Conservation (phyloP, 2,888 invertebrate species). For the Dasypolia templi region DNA sequence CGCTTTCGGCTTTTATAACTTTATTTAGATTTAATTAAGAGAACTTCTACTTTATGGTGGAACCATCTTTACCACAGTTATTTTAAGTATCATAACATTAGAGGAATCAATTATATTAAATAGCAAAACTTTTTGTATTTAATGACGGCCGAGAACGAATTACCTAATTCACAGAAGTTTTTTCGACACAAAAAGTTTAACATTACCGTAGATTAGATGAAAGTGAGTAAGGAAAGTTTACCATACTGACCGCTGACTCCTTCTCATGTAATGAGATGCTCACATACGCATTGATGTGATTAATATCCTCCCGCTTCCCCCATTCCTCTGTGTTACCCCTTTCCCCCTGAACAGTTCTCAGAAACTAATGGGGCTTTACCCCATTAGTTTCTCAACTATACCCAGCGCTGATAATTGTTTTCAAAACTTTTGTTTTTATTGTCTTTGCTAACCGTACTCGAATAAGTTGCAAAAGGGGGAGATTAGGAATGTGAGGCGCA, state of each 20-base stretch:
- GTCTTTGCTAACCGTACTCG: constrained; percentile 41
- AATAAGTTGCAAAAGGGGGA: constrained; percentile 33
- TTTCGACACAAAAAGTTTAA: constrained; percentile 21
- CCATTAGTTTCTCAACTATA: constrained; percentile 53
- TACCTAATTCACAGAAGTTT: constrained; percentile 22
- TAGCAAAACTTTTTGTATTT: constrained; percentile 44
- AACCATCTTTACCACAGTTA: background rate
- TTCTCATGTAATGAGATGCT: constrained; percentile 69
- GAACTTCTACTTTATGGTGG: background rate
- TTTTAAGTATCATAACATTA: background rate
- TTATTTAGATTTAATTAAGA: too few relatives aligned
- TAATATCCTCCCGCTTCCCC: too few relatives aligned
- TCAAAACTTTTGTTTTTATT: constrained; percentile 57
- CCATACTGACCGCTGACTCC: constrained; percentile 64
- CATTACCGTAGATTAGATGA: constrained; percentile 3
- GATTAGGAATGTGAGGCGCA: constrained; percentile 52
- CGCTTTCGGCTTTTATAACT: background rate
- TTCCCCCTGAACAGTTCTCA: constrained; percentile 22
- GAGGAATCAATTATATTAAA: constrained; percentile 15
- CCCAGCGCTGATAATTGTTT: constrained; percentile 51
- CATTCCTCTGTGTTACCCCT: background rate
- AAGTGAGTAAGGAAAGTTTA: constrained; percentile 51
- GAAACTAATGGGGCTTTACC: too few relatives aligned
- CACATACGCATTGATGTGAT: constrained; percentile 65
- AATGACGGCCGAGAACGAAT: constrained; percentile 35